These are phyloP conservation scores for Actinostola sp. DNA, from an alignment of 92 coral and sea anemone species.

Conservation along the genomic window DNA sequence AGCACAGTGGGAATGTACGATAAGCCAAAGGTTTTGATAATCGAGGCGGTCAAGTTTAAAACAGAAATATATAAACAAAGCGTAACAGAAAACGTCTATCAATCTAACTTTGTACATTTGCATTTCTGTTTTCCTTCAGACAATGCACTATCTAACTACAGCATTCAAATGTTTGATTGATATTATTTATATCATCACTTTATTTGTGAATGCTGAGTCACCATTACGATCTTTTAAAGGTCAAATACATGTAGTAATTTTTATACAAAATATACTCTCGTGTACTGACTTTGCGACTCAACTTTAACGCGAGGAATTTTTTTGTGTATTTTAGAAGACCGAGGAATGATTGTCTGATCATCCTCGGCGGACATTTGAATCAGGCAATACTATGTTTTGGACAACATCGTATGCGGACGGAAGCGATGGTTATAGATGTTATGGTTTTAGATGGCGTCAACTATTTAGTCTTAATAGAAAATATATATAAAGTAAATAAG, in stretches of 20 bases:
- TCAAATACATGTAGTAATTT: no score
- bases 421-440: conserved; percentile 18
- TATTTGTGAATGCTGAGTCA: no score
- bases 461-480: conserved; percentile 10
- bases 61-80: not conserved
- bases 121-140: not conserved
- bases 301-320: not conserved
- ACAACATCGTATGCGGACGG: not conserved
- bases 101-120: not conserved
- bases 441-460: conserved; percentile 4
- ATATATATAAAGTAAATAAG: not conserved
- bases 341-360: not conserved
- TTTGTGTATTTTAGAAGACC: not conserved
- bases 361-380: not conserved
- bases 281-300: no score
- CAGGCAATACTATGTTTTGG: not conserved
- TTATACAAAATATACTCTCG: no score
- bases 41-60: not conserved
- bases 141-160: no score
- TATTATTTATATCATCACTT: no score
- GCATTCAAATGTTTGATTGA: no score
- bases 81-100: not conserved
- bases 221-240: no score
- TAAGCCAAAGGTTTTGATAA: not conserved
- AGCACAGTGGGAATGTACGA: not conserved